A percentile compares a stretch with the other conserved stretches of the same genome.
These are phyloP conservation scores for Agelas oroides DNA, from an alignment of 37 sponge, comb jelly and placozoan genomes.

Conservation along the genomic window DNA sequence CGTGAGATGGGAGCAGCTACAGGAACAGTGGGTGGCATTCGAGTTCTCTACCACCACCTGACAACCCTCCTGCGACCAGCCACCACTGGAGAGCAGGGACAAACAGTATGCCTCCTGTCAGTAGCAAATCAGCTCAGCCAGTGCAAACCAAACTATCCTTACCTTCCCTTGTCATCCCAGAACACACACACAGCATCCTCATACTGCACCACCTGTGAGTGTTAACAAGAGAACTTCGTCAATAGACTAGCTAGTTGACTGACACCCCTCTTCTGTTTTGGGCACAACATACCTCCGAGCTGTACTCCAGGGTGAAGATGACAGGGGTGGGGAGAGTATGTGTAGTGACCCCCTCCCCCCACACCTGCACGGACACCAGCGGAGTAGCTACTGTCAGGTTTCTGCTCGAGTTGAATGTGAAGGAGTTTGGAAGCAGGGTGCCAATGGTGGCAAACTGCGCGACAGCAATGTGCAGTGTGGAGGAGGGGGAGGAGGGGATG, in stretches of 20 bases:
- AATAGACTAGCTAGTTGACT: too few relatives aligned
- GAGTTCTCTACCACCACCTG: neutral
- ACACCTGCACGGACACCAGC: constrained; percentile 30
- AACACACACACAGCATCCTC: constrained; percentile 29
- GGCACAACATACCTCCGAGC: neutral
- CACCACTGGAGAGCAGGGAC: constrained; percentile 10
- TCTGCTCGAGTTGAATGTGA: neutral
- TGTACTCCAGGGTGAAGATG: constrained; percentile 25
- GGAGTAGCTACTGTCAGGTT: constrained; percentile 35
- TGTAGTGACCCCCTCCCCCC: constrained; percentile 9
- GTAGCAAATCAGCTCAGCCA: too few relatives aligned
- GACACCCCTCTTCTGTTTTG: too few relatives aligned
- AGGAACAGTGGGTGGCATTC: constrained; percentile 20
- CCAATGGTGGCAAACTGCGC: constrained; percentile 8
- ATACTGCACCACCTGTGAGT: neutral
- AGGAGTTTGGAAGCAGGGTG: neutral
- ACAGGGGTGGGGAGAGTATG: constrained; percentile 9
- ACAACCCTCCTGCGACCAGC: constrained; percentile 31
- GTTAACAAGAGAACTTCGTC: too few relatives aligned
- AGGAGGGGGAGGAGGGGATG: neutral
- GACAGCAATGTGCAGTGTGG: neutral
- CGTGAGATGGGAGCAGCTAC: constrained; percentile 57
- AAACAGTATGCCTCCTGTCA: too few relatives aligned
- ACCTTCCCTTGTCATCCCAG: constrained; percentile 26
- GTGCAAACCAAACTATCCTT: neutral